A percentile compares a stretch with the other conserved stretches of the same genome.
These are phyloP conservation scores for Probaryconus sp. DNA, from an alignment of 1,140 invertebrate species.

Conservation along the genomic window DNA sequence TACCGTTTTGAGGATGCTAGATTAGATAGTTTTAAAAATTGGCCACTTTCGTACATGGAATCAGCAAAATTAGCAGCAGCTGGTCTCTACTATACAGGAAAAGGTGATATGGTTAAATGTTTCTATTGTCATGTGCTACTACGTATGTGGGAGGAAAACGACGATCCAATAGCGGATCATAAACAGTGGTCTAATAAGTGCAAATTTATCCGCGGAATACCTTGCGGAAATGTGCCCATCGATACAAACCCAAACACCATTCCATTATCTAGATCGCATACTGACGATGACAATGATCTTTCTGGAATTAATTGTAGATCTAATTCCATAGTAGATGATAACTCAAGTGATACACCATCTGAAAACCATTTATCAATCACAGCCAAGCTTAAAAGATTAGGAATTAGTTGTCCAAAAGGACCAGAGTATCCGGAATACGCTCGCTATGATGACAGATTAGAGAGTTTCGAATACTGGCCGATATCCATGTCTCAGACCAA, in stretches of 20 bases:
- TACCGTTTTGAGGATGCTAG: conserved; percentile 81
- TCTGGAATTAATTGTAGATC: conserved; percentile 76
- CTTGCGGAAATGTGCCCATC: conserved; percentile 83
- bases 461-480: conserved; percentile 87
- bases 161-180: conserved; percentile 90
- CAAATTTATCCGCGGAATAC: conserved; percentile 82
- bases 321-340: no score
- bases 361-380: conserved; percentile 62
- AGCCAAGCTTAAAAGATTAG: conserved; percentile 64
- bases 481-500: conserved; percentile 86
- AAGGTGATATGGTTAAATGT: conserved; percentile 86
- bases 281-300: conserved; percentile 82
- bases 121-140: conserved; percentile 92
- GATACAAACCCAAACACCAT: conserved; percentile 66
- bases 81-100: conserved; percentile 89
- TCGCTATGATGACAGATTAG: conserved; percentile 82
- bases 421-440: conserved; percentile 83
- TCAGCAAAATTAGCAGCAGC: conserved; percentile 83
- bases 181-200: conserved; percentile 87
- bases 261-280: conserved; percentile 62
- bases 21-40: conserved; percentile 81
- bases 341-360: conserved; percentile 67
- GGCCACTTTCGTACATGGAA: conserved; percentile 80
- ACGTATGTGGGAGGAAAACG: conserved; percentile 86
- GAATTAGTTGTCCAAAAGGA: conserved; percentile 67